These are phyloP conservation scores for Drosophila neoperkinsi DNA, from an alignment of 2,888 invertebrate genomes.

Conservation along the genomic window DNA sequence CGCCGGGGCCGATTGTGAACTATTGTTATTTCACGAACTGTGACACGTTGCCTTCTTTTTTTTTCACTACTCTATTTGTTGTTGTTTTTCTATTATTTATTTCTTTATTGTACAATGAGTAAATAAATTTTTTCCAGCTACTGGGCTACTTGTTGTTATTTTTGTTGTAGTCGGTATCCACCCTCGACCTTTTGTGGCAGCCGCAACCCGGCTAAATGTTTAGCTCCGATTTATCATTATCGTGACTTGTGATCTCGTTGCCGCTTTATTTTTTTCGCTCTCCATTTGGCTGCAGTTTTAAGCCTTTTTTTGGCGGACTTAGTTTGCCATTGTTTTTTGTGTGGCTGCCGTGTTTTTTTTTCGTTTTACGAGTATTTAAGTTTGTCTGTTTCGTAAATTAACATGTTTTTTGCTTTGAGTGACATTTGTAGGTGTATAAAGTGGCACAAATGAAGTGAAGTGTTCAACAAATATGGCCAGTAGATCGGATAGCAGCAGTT, in stretches of 20 bases:
- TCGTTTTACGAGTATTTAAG: conserved; percentile 54
- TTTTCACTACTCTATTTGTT: conserved; percentile 52
- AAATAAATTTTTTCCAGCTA: conserved; percentile 76
- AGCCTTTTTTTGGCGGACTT: conserved; percentile 64
- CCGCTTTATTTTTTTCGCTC: conserved; percentile 62
- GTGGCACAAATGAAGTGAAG: conserved; percentile 81
- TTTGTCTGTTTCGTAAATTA: conserved; percentile 66
- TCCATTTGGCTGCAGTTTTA: conserved; percentile 50
- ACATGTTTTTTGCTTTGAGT: conserved; percentile 78
- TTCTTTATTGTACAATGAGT: conserved; percentile 79
- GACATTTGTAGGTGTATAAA: conserved; percentile 81
- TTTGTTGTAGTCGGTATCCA: conserved; percentile 60
- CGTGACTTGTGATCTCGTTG: conserved; percentile 79
- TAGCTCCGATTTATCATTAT: conserved; percentile 80
- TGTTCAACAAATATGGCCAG: conserved; percentile 75
- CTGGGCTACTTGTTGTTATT: conserved; percentile 59
- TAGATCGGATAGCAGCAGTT: conserved; percentile 54
- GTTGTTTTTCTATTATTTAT: conserved; percentile 68
- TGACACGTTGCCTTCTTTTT: conserved; percentile 68
- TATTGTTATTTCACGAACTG: conserved; percentile 81
- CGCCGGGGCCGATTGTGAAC: conserved; percentile 75
- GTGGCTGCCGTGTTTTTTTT: conserved; percentile 10
- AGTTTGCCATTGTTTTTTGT: conserved; percentile 45
- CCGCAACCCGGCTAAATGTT: conserved; percentile 74
- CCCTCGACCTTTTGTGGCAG: conserved; percentile 80